These are phyloP conservation scores for Acipenser transmontanus DNA, from an alignment of 2,797 vertebrate genomes.

Conservation along the genomic window DNA sequence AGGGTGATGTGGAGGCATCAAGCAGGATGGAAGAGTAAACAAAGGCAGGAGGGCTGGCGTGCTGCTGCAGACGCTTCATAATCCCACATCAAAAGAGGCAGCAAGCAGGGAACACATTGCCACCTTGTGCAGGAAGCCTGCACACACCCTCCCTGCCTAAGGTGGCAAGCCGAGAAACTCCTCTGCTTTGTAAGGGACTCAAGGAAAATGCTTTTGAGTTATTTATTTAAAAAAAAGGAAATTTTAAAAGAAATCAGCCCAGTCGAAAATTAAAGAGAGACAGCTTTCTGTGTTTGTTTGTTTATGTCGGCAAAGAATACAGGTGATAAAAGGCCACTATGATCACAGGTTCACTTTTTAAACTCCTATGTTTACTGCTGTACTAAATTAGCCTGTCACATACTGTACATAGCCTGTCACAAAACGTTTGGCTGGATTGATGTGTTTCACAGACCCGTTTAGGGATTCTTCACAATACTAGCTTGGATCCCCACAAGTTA, in stretches of 20 bases:
- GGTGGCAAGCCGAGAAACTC: conserved; percentile 49
- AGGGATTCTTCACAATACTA: not conserved
- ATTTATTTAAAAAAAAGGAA: not conserved
- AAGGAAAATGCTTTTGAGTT: not conserved
- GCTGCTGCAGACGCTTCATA: conserved; percentile 24
- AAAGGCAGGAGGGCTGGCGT: conserved; percentile 30
- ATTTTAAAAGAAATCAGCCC: too few species aligned
- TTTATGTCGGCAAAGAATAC: not conserved
- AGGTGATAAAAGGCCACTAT: not conserved
- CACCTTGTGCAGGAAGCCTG: conserved; percentile 45
- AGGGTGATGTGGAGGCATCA: conserved; percentile 35
- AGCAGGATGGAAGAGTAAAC: conserved; percentile 34
- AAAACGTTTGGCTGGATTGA: not conserved
- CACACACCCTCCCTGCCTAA: conserved; percentile 22
- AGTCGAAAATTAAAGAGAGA: too few species aligned
- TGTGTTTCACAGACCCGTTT: not conserved
- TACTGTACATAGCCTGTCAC: not conserved
- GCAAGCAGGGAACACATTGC: conserved; percentile 40
- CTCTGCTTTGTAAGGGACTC: conserved; percentile 20
- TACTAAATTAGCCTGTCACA: too few species aligned
- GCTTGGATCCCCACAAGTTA: not conserved
- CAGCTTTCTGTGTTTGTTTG: not conserved
- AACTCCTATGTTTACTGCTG: too few species aligned
- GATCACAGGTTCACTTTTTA: not conserved
- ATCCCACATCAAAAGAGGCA: conserved; percentile 21